Evolutionary conservation across 2,888 invertebrate genomes (phyloP), one percentile per base, ranked within the genome.

Genomic region (Sialis fuliginosa): DNA sequence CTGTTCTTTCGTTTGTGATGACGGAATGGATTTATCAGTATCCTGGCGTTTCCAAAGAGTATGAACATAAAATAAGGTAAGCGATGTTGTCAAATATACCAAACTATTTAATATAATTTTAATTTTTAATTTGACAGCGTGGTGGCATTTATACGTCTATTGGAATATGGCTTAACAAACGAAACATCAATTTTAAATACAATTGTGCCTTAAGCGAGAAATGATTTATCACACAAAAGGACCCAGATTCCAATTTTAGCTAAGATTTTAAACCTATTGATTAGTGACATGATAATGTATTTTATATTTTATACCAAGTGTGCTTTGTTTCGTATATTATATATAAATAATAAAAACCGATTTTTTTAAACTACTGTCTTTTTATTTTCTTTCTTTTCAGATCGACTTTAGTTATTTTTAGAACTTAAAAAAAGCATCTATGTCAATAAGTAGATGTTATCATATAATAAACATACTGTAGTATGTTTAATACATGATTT

Each of bases 1-100:
- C 77, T 32, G 77, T 77, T 2, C 64, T 78, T 33, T 70, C 73
- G 46, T 77, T 76, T 62, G 76, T 78, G 2, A 62, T 78, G 33
- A 64, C 64, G 6, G 72, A 76, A 54, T 77, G 77, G 77, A 71
- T 74, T 48, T 65, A 68, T 9, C 65, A 71, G 46, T 77, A 77
- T n/a, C 39, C 45, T 1, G 34, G 31, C 7, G 39, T 45, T 9
- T 22, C n/a, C n/a, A 39, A n/a, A 22, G 45, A 39, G 34, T 45
- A 33, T 22, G 45, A 45, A 8, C 39, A 37, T 32, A 45, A 45
- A 45, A 37, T 45, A 5, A 34, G 45, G 45, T 45, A 39, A n/a
- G 44, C n/a, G 4, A 35, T 35, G n/a, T 35, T n/a, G n/a, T 4
- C 4, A 35, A 2, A 35, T 4, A 3, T 3, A 9, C 3, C 4